Base-by-base conservation (phyloP, 2,113 vertebrate species). In the Dinomys branickii region DNA sequence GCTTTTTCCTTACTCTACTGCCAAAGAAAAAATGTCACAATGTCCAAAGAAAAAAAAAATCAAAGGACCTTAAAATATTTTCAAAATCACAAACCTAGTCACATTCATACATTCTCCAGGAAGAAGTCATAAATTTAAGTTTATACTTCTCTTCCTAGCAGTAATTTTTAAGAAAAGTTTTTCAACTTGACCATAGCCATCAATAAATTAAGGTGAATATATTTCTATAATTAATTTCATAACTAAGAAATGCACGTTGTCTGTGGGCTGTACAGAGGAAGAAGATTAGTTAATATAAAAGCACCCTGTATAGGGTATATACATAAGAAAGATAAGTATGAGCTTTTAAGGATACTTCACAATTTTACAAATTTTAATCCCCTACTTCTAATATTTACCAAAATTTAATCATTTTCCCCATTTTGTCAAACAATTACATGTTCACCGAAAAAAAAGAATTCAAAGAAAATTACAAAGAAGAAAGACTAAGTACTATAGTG, bases 151-250 rank as follows among this genome's bases (percentile, higher is more conserved):
- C 94, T 92, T 94, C 83, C 93, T 90, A 97, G 95, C 84, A 90
- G 96, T 83, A 97, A 96, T 97, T 96, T 91, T 96, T 96, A 94
- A 97, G 95, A 90, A 97, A 95, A 90, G 95, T 94, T 94, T 96
- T 96, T 95, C 90, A 97, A 95, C 71, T 75, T 90, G 80, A 97
- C 94, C 95, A 96, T 82, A 90, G 80, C 87, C 85, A 96, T 91
- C 95, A 97, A 96, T 97, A 93, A 95, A 97, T 96, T 93, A 96
- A 96, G 81, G 65, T 92, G 89, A 97, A 81, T 83, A 81, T 9
- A 88, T 93, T 97, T 93, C 86, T 95, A 11, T 85, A 96, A 96
- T 81, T 61, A 95, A 81, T 93, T 97, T 97, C 65, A 86, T 59
- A 95, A 69, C 65, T 24, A 90, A 85, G 69, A 61, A 28, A 17